A percentile compares a stretch with the other conserved stretches of the same genome.
These are phyloP conservation scores for Haemorhous mexicanus DNA, from an alignment of 2,113 vertebrate genomes.

Conservation along the genomic window DNA sequence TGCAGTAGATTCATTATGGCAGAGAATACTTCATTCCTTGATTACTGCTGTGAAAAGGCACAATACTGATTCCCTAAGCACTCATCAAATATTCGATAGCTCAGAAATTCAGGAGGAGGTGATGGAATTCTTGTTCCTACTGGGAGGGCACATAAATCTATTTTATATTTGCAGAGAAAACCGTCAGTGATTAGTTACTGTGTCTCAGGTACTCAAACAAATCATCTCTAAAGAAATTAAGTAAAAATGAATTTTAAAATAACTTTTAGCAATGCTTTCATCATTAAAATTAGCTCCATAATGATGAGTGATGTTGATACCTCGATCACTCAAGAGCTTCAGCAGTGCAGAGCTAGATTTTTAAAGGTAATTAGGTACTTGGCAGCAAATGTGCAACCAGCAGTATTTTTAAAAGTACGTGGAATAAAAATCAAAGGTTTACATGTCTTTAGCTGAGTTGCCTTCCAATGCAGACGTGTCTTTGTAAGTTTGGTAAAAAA, in stretches of 20 bases:
- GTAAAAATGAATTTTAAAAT: constrained; percentile 62
- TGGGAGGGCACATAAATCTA: constrained; percentile 53
- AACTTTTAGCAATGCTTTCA: constrained; percentile 60
- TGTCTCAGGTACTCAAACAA: constrained; percentile 54
- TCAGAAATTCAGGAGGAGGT: constrained; percentile 62
- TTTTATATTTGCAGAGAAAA: constrained; percentile 62
- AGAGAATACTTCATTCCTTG: constrained; percentile 53
- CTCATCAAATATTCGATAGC: constrained; percentile 53
- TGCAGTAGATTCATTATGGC: constrained; percentile 22
- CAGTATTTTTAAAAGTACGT: neutral
- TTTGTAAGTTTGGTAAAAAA: neutral
- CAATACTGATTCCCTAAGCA: constrained; percentile 49
- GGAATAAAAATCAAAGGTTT: neutral
- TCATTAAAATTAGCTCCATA: constrained; percentile 56
- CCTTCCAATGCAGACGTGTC: neutral
- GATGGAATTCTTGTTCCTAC: constrained; percentile 59
- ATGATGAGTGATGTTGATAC: constrained; percentile 44
- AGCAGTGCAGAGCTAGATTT: constrained; percentile 13
- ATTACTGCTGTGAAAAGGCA: constrained; percentile 52
- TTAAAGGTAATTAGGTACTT: constrained; percentile 36
- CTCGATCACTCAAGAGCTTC: constrained; percentile 20
- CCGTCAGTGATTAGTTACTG: constrained; percentile 56
- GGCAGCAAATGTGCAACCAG: neutral
- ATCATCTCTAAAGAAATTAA: constrained; percentile 52
- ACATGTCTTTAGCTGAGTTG: neutral